Percentiles rank a stretch among this genome's conserved stretches.
phyloP scores from a whole-genome alignment of 1,140 invertebrate genomes.

The Teleopsis dalmanni region DNA sequence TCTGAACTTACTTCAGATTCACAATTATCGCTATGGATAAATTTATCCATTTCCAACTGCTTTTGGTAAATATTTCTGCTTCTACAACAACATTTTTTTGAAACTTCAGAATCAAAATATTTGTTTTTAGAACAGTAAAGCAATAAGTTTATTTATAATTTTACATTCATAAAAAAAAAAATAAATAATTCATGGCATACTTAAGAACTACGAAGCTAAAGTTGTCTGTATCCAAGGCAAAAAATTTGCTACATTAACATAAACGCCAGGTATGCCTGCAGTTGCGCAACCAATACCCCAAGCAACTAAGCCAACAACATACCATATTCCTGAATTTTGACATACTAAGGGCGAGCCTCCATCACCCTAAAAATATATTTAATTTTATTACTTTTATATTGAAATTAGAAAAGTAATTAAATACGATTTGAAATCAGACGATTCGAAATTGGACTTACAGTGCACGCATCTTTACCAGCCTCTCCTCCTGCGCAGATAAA shows the following conservation, averaged over 20 bases:
- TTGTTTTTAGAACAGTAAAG: neutral
- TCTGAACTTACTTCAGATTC: no score
- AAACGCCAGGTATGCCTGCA: slow-evolving; percentile 57
- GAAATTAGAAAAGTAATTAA: neutral
- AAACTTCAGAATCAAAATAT: neutral
- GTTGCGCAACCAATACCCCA: slow-evolving; percentile 68
- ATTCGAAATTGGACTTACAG: slow-evolving; percentile 9
- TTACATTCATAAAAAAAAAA: no score
- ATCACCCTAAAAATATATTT: no score
- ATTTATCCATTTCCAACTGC: no score
- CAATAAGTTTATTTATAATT: no score
- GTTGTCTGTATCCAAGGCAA: slow-evolving; percentile 55
- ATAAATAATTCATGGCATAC: no score
- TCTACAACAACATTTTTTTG: no score
- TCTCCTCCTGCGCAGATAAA: slow-evolving; percentile 74
- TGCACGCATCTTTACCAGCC: slow-evolving; percentile 67
- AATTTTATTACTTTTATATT: no score
- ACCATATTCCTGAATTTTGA: slow-evolving; percentile 52
- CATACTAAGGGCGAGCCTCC: slow-evolving; percentile 70
- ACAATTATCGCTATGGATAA: no score
- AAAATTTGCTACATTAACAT: slow-evolving; percentile 57
- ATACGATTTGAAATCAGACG: neutral
- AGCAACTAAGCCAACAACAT: slow-evolving; percentile 58
- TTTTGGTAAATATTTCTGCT: no score
- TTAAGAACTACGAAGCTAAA: slow-evolving; percentile 16